These are phyloP conservation scores for Tyria jacobaeae DNA, from an alignment of 2,888 invertebrate genomes.

Conservation along the genomic window DNA sequence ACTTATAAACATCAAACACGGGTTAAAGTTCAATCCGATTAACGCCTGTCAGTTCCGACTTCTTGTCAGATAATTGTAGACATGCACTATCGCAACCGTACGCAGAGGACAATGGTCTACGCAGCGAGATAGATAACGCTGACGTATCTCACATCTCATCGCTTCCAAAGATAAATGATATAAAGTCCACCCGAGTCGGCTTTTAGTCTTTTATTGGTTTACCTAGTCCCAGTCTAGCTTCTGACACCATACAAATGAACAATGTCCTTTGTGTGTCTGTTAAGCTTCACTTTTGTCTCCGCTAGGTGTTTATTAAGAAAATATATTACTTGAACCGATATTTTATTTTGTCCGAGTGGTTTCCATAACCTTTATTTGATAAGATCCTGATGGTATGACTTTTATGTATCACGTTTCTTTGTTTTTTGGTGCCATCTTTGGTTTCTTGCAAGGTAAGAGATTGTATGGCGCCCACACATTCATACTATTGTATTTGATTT, in stretches of 20 bases:
- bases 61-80: slow-evolving; percentile 60
- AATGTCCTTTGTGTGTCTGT: slow-evolving; percentile 75
- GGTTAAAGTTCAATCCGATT: slow-evolving; percentile 63
- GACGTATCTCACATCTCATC: slow-evolving; percentile 58
- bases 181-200: slow-evolving; percentile 40
- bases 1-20: slow-evolving; percentile 46
- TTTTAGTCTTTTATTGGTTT: slow-evolving; percentile 52
- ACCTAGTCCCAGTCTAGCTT: slow-evolving; percentile 48
- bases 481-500: slow-evolving; percentile 58
- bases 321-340: slow-evolving; percentile 45
- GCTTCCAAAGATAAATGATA: slow-evolving; percentile 53
- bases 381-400: slow-evolving; percentile 57
- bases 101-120: slow-evolving; percentile 54
- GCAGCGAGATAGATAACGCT: slow-evolving; percentile 50
- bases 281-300: slow-evolving; percentile 55
- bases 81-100: slow-evolving; percentile 51
- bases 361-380: slow-evolving; percentile 62
- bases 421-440: slow-evolving; percentile 55
- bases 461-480: slow-evolving; percentile 66
- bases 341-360: slow-evolving; percentile 46
- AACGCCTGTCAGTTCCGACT: slow-evolving; percentile 55
- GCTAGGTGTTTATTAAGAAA: slow-evolving; percentile 50
- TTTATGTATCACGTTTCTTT: slow-evolving; percentile 60
- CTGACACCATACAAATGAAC: slow-evolving; percentile 76
- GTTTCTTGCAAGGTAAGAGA: slow-evolving; percentile 60